Percentiles rank a stretch among this genome's conserved stretches.
Conservation (phyloP, 2,797 vertebrate species). For the Acanthis flammea region DNA sequence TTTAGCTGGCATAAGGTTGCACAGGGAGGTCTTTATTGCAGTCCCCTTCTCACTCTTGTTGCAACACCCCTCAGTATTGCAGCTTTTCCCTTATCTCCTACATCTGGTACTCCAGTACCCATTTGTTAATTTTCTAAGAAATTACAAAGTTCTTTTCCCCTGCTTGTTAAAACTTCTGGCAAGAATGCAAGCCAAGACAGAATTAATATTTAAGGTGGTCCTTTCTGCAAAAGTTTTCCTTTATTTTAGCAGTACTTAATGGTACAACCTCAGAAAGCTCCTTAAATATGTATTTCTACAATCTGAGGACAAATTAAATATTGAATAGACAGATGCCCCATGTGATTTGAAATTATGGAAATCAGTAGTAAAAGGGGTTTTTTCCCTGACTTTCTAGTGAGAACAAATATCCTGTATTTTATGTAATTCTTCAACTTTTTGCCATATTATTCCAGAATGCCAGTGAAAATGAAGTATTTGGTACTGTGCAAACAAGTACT, state of each 20-base stretch:
- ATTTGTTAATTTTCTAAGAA: constrained; percentile 17
- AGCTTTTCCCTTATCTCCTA: background rate
- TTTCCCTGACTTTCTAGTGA: background rate
- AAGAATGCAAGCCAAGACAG: background rate
- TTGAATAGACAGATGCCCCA: background rate
- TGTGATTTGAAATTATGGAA: background rate
- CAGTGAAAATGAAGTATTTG: background rate
- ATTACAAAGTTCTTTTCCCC: background rate
- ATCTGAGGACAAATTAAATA: background rate
- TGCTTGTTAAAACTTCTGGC: background rate
- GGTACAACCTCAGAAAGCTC: background rate
- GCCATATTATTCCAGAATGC: background rate
- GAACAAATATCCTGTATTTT: background rate
- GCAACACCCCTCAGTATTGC: background rate
- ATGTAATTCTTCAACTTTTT: background rate
- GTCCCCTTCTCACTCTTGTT: background rate
- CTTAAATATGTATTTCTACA: background rate
- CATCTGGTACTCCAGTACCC: background rate
- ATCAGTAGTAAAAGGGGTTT: background rate
- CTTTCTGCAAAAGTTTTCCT: background rate
- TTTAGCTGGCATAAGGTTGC: background rate
- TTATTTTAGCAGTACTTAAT: background rate
- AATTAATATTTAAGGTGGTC: background rate
- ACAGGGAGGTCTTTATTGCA: background rate
- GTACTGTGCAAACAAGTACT: background rate